Percentiles rank a stretch among this genome's conserved stretches.
These are phyloP conservation scores for Drosophila sordidula DNA, from an alignment of 2,888 invertebrate genomes.

Conservation along the genomic window DNA sequence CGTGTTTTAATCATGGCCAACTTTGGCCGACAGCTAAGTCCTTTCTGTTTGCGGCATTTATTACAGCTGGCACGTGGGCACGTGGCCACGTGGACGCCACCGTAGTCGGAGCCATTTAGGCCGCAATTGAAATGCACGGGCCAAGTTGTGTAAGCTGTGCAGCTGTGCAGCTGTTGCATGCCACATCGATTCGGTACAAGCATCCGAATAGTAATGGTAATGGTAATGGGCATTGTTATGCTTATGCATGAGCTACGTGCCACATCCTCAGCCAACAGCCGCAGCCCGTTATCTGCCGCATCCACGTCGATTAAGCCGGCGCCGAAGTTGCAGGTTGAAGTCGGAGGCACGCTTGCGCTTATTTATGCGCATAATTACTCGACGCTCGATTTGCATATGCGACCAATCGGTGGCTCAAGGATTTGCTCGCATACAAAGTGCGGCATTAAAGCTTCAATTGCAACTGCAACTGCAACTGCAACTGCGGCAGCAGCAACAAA, in stretches of 20 bases:
- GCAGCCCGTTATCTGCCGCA: constrained; percentile 31
- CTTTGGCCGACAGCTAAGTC: constrained; percentile 14
- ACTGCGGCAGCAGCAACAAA: constrained; percentile 37
- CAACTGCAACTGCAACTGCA: constrained; percentile 6
- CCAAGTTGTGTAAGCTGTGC: constrained; percentile 45
- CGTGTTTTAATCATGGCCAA: constrained; percentile 51
- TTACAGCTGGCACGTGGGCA: constrained; percentile 15
- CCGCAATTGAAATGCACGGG: constrained; percentile 71
- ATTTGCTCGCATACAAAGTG: constrained; percentile 66
- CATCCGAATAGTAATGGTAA: constrained; percentile 49
- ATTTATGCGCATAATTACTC: constrained; percentile 77
- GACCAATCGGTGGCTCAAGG: constrained; percentile 48
- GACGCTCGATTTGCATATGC: constrained; percentile 69
- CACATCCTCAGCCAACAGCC: not conserved
- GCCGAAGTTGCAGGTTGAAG: constrained; percentile 21
- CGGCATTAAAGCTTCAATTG: constrained; percentile 49
- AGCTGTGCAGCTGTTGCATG: constrained; percentile 77
- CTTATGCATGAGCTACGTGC: constrained; percentile 73
- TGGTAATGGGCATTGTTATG: constrained; percentile 56
- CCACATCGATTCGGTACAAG: constrained; percentile 64
- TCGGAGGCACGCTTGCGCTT: constrained; percentile 40
- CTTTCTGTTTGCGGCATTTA: constrained; percentile 14
- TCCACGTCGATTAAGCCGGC: constrained; percentile 59
- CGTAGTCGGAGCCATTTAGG: constrained; percentile 34
- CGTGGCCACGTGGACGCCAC: constrained; percentile 4